A percentile compares a stretch with the other conserved stretches of the same genome.
Conservation (phyloP, 2,797 vertebrate species). For the Urocyon cinereoargenteus region DNA sequence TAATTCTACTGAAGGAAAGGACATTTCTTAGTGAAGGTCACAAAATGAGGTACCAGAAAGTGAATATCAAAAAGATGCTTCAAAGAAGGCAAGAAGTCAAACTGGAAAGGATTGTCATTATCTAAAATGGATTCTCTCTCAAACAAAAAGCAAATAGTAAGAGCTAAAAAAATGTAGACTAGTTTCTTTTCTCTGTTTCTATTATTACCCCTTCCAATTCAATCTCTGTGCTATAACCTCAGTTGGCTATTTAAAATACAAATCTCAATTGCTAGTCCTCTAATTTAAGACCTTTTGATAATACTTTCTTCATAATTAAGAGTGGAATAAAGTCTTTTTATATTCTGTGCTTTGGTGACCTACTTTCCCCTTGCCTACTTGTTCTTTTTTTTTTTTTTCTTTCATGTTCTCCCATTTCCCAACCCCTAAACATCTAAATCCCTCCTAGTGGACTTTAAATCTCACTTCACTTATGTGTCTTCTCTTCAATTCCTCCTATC, state of each 20-base stretch:
- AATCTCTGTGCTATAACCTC: background rate
- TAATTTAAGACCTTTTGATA: background rate
- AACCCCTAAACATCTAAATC: background rate
- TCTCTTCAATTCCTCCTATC: background rate
- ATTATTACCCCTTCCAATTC: background rate
- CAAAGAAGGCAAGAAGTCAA: background rate
- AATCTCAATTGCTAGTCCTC: background rate
- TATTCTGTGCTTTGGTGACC: background rate
- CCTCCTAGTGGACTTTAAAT: background rate
- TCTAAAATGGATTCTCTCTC: background rate
- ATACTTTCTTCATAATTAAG: background rate
- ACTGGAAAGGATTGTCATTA: background rate
- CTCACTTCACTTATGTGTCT: background rate
- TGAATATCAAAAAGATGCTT: background rate
- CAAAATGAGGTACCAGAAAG: background rate
- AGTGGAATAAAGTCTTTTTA: background rate
- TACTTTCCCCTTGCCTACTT: background rate
- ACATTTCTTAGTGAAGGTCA: background rate
- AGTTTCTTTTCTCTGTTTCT: background rate
- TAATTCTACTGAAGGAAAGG: background rate
- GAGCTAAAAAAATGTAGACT: background rate
- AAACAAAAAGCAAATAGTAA: background rate
- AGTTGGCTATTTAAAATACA: constrained; percentile 15
- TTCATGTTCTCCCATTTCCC: background rate
- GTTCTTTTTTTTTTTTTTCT: background rate